phyloP scores from a whole-genome alignment of 2,888 invertebrate genomes.

The Athalia cordata region DNA sequence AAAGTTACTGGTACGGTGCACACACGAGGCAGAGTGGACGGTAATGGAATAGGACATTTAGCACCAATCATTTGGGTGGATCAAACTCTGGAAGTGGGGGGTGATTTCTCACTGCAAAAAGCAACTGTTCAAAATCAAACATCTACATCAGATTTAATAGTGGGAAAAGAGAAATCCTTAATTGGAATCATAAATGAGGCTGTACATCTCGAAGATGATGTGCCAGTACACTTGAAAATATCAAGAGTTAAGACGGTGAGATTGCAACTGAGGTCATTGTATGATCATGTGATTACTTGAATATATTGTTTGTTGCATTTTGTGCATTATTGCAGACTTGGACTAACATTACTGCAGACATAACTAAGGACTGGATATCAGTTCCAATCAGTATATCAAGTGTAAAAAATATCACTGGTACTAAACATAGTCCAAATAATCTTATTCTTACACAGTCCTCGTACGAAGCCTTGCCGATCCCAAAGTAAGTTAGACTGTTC shows the following conservation, averaged over 20 bases:
- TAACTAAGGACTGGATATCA: slow-evolving; percentile 67
- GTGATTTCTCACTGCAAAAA: slow-evolving; percentile 72
- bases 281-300: slow-evolving; percentile 21
- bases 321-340: slow-evolving; percentile 70
- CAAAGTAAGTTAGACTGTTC: slow-evolving; percentile 51
- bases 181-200: slow-evolving; percentile 65
- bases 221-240: slow-evolving; percentile 70
- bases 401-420: slow-evolving; percentile 73
- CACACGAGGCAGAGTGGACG: slow-evolving; percentile 73
- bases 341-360: slow-evolving; percentile 72
- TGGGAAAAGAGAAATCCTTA: slow-evolving; percentile 60
- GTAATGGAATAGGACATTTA: slow-evolving; percentile 70
- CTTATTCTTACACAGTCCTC: slow-evolving; percentile 60
- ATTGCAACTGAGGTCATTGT: slow-evolving; percentile 20
- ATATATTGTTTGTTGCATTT: slow-evolving; percentile 58
- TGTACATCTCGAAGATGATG: slow-evolving; percentile 66
- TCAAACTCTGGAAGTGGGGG: slow-evolving; percentile 71
- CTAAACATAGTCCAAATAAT: slow-evolving; percentile 73
- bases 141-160: slow-evolving; percentile 64
- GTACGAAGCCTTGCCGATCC: slow-evolving; percentile 53
- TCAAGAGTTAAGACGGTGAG: slow-evolving; percentile 67
- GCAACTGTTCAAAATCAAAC: slow-evolving; percentile 73
- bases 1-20: slow-evolving; percentile 70
- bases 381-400: slow-evolving; percentile 66
- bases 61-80: slow-evolving; percentile 73